These are phyloP conservation scores for Hydropsyche tenuis DNA, from an alignment of 1,140 invertebrate genomes.

Conservation along the genomic window DNA sequence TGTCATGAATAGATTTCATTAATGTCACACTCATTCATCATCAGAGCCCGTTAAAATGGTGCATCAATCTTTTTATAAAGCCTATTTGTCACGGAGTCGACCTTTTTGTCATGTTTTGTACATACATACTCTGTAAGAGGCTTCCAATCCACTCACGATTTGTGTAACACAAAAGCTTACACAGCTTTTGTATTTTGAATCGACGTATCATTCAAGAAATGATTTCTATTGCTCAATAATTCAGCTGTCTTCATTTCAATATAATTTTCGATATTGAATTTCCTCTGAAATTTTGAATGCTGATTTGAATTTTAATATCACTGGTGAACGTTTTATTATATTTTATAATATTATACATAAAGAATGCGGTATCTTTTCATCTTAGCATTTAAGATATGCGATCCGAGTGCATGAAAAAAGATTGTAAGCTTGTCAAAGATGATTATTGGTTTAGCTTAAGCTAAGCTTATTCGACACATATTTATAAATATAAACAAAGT, in stretches of 20 bases:
- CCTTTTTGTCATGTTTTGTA: slow-evolving; percentile 21
- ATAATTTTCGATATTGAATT: too few species aligned
- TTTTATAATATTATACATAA: too few species aligned
- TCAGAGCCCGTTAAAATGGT: slow-evolving; percentile 19
- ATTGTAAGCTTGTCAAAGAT: background rate
- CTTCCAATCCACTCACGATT: too few species aligned
- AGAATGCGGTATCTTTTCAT: slow-evolving; percentile 15
- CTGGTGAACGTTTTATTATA: too few species aligned
- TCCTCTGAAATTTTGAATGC: too few species aligned
- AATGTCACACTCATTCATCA: slow-evolving; percentile 29
- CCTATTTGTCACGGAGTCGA: slow-evolving; percentile 31
- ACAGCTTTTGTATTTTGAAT: too few species aligned
- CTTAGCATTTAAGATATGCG: background rate
- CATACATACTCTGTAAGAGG: too few species aligned
- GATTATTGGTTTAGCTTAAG: background rate
- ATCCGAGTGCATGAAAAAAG: background rate
- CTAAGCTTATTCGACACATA: background rate
- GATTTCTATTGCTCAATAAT: too few species aligned
- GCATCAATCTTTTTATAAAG: slow-evolving; percentile 22
- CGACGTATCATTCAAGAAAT: too few species aligned
- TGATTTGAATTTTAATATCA: too few species aligned
- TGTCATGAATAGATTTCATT: slow-evolving; percentile 32
- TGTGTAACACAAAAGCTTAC: too few species aligned
- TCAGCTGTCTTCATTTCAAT: too few species aligned
- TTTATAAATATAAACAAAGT: background rate